Evolutionary conservation across 2,113 vertebrate genomes (phyloP).

Genomic region (Crypturellus undulatus): DNA sequence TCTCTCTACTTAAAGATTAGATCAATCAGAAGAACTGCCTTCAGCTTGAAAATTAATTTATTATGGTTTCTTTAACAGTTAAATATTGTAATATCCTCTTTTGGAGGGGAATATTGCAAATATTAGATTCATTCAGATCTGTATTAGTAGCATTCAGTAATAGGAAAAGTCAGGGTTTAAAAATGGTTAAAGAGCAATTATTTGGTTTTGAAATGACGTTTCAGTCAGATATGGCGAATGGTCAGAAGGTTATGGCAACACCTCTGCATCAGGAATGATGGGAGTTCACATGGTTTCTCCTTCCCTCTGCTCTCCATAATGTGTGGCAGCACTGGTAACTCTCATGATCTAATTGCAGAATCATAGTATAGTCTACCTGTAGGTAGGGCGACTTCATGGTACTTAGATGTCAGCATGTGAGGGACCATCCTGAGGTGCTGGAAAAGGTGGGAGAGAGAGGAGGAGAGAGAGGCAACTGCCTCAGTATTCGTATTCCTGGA

Average conservation of each 20-base stretch:
- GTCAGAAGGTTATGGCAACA: neutral
- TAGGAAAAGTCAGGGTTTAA: neutral
- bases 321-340: neutral
- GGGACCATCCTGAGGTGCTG: neutral
- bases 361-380: neutral
- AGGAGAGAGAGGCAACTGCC: neutral
- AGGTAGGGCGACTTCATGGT: neutral
- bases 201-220: neutral
- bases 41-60: neutral
- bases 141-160: neutral
- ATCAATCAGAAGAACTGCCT: neutral
- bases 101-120: neutral
- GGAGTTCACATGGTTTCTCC: neutral
- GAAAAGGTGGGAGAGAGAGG: neutral
- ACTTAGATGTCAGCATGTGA: neutral
- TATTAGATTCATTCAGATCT: neutral
- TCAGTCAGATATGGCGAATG: neutral
- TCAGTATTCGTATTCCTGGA: neutral
- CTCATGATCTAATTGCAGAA: neutral
- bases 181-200: neutral
- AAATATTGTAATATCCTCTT: neutral
- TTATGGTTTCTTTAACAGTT: neutral
- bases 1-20: neutral
- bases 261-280: accelerated
- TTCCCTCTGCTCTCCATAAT: neutral